Base-by-base conservation (phyloP, 2,888 invertebrate species). In the Pristionchus japonicus region DNA sequence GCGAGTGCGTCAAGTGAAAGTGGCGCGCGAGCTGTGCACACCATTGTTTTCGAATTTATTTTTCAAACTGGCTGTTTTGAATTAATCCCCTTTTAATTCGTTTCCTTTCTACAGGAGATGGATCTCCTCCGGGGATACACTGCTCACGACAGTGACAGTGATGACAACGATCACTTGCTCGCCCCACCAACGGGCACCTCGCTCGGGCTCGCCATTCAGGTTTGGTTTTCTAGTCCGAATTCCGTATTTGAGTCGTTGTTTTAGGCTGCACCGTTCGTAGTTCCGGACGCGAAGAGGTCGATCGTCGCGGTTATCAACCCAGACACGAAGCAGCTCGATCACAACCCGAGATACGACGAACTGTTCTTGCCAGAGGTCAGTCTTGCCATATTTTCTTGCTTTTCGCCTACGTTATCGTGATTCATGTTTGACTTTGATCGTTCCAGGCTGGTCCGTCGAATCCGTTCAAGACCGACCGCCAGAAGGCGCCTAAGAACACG, bases 321-420 rank as follows among this genome's bases (percentile, higher is more conserved):
- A 1, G 96, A 96, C 67, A 96, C 96, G 0, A 97, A 97, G 94
- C 98, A 98, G 95, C 95, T 99, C 2, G 96, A 96, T 90, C 97
- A 97, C 94, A 99, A 99, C 95, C 97, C 98, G 0, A 98, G 97
- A 94, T 98, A 96, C 95, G 98, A 99, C 88, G 98, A 99, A 94
- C 95, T 99, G 3, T 99, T 97, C 95, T 97, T 98, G 6, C 98
- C 98, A 0, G 92, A 92, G 87, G 90, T 91, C 31, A 31, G 77
- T n/a, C 3, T 83, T 82, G 27, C n/a, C n/a, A 47, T 70, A 17
- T 86, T 34, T 70, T 7, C 34, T n/a, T 4, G 3, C 6, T 34
- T 27, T 37, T 80, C 17, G 9, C 43, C 47, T 6, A 43, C 27
- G 15, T 4, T 43, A 34, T 23, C 23, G 3, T 23, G 37, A 80